These are phyloP conservation scores for Hirtodrosophila duncani DNA, from an alignment of 2,888 invertebrate species.

Conservation along the genomic window DNA sequence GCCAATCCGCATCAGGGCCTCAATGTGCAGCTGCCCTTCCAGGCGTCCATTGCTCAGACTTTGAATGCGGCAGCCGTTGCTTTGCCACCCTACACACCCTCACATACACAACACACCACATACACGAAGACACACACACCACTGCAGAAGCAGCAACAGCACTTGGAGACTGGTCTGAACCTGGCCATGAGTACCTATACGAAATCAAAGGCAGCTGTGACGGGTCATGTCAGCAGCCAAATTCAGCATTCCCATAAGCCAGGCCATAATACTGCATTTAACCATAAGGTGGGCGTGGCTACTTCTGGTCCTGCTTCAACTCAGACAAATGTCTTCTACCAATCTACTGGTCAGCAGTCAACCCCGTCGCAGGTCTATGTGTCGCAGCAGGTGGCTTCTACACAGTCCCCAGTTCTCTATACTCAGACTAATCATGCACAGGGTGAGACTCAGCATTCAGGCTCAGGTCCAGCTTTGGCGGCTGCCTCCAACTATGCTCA, in stretches of 20 bases:
- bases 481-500: no score
- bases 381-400: no score
- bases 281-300: slow-evolving; percentile 21
- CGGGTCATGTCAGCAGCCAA: slow-evolving; percentile 26
- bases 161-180: slow-evolving; percentile 14
- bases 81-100: slow-evolving; percentile 12
- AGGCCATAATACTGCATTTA: slow-evolving; percentile 4
- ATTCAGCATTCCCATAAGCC: background rate
- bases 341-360: no score
- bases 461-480: no score
- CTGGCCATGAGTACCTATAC: slow-evolving; percentile 26
- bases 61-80: slow-evolving; percentile 17
- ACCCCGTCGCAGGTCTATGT: no score
- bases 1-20: slow-evolving; percentile 23
- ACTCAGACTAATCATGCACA: no score
- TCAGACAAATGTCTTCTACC: no score
- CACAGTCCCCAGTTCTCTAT: no score
- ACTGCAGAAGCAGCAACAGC: slow-evolving; percentile 3
- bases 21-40: slow-evolving; percentile 39
- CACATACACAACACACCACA: slow-evolving; percentile 20
- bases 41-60: slow-evolving; percentile 29
- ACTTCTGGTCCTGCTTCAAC: no score
- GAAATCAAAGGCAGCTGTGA: slow-evolving; percentile 12
- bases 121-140: slow-evolving; percentile 20
- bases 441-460: no score